Evolutionary conservation across 2,113 vertebrate genomes (phyloP), one percentile per base, ranked within the genome.

Genomic region (Ceyx melanurus): DNA sequence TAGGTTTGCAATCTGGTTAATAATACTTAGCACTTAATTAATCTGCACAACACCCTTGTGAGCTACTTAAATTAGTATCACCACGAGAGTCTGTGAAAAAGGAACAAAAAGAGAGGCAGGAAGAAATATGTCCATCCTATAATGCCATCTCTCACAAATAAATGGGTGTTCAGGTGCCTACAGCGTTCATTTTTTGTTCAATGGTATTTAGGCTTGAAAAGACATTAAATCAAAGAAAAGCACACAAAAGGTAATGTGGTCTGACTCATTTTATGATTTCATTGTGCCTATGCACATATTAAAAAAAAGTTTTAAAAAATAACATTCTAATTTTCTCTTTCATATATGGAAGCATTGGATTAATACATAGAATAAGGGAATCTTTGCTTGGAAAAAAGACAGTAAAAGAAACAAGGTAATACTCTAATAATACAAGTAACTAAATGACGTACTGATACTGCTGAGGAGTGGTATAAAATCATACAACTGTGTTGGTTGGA

Each of bases 21-120:
- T 95, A 96, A 86, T 84, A 94, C 93, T 96, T 96, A 95, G 70
- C 95, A 95, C 88, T 92, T 94, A 96, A 96, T 96, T 96, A 95
- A 96, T 93, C 88, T 93, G 25, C 88, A 94, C 66, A 95, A 86
- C 73, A 92, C 93, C 81, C 81, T 79, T 85, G 92, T 82, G 95
- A 82, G 58, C 86, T 96, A 90, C 83, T 90, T 86, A 82, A 90
- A 61, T 93, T 90, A 84, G 61, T 84, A 90, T 57, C 83, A 86
- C 65, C 66, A 50, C 31, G 86, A 94, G 83, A 88, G 54, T 84
- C 61, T 82, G 33, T 58, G 35, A 51, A 90, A 94, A 91, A 68
- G 31, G 58, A 91, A 67, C 12, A 73, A 81, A 71, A 83, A 68
- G 42, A 73, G 51, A 71, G 10, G 11, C 58, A 75, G 86, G 51